A percentile compares a stretch with the other conserved stretches of the same genome.
Evolutionary conservation across 2,797 vertebrate species (phyloP).

Genomic region (Orientallactaga sibirica): DNA sequence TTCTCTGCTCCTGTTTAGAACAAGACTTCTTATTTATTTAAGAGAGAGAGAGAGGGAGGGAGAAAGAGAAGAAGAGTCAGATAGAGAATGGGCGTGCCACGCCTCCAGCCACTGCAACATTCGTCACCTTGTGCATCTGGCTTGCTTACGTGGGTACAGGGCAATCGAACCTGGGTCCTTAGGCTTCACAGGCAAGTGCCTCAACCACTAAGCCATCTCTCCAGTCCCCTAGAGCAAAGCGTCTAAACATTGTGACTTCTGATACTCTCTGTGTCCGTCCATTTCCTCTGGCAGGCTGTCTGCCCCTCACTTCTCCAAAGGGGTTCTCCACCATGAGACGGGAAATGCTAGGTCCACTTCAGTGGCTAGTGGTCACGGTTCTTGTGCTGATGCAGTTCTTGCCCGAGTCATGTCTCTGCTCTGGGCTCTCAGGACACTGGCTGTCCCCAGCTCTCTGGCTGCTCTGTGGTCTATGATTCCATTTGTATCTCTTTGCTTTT

Average conservation of each 20-base stretch:
- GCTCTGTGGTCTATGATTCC: background rate
- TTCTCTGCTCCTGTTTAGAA: background rate
- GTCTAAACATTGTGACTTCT: too few relatives aligned
- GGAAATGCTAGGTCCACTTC: background rate
- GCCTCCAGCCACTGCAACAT: too few relatives aligned
- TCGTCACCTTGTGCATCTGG: too few relatives aligned
- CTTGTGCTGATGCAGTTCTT: background rate
- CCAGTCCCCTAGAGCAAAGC: too few relatives aligned
- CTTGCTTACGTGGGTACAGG: too few relatives aligned
- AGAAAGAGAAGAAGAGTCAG: too few relatives aligned
- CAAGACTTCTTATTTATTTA: background rate
- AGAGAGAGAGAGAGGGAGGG: background rate
- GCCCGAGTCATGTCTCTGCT: background rate
- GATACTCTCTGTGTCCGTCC: background rate
- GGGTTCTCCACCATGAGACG: background rate
- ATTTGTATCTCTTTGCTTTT: background rate
- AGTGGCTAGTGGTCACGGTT: accelerated
- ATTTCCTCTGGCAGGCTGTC: background rate
- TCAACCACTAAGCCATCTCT: too few relatives aligned
- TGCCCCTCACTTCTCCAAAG: background rate
- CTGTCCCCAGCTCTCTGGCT: background rate
- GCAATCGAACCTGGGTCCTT: too few relatives aligned
- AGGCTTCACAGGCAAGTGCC: too few relatives aligned
- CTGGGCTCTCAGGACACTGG: background rate
- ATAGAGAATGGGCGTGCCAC: too few relatives aligned